Evolutionary conservation across 2,113 vertebrate species (phyloP), one percentile per base, ranked within the genome.

Genomic region (Odocoileus hemionus): DNA sequence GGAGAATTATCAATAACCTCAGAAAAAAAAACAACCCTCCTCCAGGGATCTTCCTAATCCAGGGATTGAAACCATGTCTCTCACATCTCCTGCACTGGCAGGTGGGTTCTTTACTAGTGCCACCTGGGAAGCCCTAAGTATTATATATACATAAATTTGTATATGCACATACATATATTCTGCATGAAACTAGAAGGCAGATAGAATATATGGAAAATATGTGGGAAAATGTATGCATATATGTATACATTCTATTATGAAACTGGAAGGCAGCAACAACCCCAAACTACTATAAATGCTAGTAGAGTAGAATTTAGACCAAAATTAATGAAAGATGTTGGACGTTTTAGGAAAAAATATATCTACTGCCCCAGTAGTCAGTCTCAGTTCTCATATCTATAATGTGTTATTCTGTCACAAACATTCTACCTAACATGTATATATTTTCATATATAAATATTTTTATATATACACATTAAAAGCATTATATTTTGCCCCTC

Each of bases 31-130:
- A 6, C 19, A 70, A 39, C 5, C 19, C 2, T 70, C 67, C 19
- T 70, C 19, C 10, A 39, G n/a, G 36, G 5, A 39, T 70, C 67
- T 39, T 39, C n/a, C 67, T 39, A 70, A 70, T 23, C n/a, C 67
- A 70, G n/a, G 67, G 19, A 39, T 1, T 70, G 19, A 23, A 39
- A 39, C n/a, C 10, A 70, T 70, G 19, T 39, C 67, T 70, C n/a
- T 39, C n/a, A 70, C 5, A 1, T 70, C n/a, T 39, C 67, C 67
- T 3, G 0, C 19, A 70, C 0, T 39, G n/a, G 19, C 19, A 23
- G 19, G n/a, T 39, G n/a, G 36, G 67, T 12, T 70, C 67, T 70
- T 70, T 39, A 70, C 67, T 39, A 36, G 10, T 70, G 67, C n/a
- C 67, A 70, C n/a, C 19, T 0, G 0, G 19, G 67, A 70, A 39